These are phyloP conservation scores for Astreopora myriophthalma DNA, from an alignment of 64 coral and sea anemone genomes.

Conservation along the genomic window DNA sequence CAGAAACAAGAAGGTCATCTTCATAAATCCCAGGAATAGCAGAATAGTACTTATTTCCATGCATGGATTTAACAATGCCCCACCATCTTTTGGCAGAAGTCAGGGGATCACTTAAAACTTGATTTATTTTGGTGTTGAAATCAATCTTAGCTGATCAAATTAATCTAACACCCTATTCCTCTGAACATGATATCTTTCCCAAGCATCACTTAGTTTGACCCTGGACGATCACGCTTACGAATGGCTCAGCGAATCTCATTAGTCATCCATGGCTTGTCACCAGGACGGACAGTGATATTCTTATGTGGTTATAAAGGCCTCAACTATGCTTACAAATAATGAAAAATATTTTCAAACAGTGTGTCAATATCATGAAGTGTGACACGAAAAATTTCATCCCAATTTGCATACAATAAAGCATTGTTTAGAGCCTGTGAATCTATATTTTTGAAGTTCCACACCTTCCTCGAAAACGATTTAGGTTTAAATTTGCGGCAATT, in stretches of 20 bases:
- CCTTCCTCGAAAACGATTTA: too few relatives aligned
- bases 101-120: neutral
- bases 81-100: neutral
- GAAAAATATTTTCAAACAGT: neutral
- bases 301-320: neutral
- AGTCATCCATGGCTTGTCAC: conserved; percentile 35
- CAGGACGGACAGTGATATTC: neutral
- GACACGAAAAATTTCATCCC: too few relatives aligned
- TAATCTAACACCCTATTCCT: too few relatives aligned
- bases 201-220: neutral
- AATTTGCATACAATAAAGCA: too few relatives aligned
- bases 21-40: neutral
- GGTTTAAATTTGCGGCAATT: too few relatives aligned
- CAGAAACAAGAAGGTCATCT: neutral
- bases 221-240: conserved; percentile 22
- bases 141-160: neutral
- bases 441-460: too few relatives aligned
- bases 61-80: neutral
- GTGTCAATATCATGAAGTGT: too few relatives aligned
- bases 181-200: too few relatives aligned
- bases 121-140: neutral
- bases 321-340: neutral
- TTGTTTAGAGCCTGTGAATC: too few relatives aligned
- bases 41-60: neutral
- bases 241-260: neutral